A percentile compares a stretch with the other conserved stretches of the same genome.
phyloP scores from a whole-genome alignment of 2,888 invertebrate genomes.

The Abrostola triplasia region DNA sequence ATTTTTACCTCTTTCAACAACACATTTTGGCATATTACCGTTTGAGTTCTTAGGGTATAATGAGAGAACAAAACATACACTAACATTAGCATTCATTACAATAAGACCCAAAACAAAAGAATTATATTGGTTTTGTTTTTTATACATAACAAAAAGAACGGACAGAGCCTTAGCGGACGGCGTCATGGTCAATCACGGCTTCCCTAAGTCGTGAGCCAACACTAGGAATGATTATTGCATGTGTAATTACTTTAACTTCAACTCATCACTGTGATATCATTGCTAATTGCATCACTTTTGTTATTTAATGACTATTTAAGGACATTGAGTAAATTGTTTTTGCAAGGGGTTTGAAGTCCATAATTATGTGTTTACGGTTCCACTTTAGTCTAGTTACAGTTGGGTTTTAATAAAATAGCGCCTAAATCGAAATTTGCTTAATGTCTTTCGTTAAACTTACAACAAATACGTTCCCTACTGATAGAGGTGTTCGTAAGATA shows the following conservation, averaged over 20 bases:
- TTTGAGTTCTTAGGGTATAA: no score
- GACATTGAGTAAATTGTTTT: conserved; percentile 4
- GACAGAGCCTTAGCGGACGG: conserved; percentile 31
- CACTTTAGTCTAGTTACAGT: no score
- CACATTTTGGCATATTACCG: no score
- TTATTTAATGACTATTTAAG: conserved; percentile 4
- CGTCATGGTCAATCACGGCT: conserved; percentile 54
- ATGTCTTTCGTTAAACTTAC: no score
- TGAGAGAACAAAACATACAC: neutral
- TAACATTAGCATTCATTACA: neutral
- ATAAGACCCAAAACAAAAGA: conserved; percentile 13
- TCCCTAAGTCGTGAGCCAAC: conserved; percentile 42
- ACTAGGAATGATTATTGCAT: conserved; percentile 35
- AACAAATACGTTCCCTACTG: no score
- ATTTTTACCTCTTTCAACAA: no score
- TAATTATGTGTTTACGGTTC: no score
- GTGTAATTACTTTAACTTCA: conserved; percentile 39
- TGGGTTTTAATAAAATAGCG: no score
- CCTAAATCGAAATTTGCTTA: no score
- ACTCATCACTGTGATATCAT: conserved; percentile 36
- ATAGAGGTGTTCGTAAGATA: no score
- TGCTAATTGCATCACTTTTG: conserved; percentile 27
- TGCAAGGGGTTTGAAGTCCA: conserved; percentile 4
- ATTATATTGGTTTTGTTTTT: conserved; percentile 12
- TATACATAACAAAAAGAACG: conserved; percentile 26